Conservation (phyloP, 2,113 vertebrate species). For the Leucopternis melanops region DNA sequence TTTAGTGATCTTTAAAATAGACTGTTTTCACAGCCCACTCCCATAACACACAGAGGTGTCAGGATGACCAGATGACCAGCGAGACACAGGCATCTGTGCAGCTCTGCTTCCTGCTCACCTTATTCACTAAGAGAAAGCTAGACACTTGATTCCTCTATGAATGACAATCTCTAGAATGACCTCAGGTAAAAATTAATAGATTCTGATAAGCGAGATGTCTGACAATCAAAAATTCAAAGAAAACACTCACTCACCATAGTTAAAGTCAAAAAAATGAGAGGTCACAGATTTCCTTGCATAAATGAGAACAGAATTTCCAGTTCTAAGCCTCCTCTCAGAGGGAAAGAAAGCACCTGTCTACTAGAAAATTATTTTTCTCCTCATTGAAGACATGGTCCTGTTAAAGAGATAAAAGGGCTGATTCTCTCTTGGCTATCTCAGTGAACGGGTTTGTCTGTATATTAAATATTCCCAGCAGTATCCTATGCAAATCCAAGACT, state of each 20-base stretch:
- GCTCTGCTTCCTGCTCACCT: background rate
- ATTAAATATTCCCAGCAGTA: background rate
- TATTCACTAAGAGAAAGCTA: background rate
- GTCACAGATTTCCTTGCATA: background rate
- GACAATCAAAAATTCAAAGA: background rate
- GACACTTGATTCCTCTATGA: background rate
- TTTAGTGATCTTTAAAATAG: background rate
- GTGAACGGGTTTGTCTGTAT: background rate
- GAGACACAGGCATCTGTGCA: background rate
- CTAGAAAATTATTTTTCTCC: background rate
- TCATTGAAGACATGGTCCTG: background rate
- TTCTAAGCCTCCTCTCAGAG: background rate
- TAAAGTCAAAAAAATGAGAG: background rate
- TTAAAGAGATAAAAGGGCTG: background rate
- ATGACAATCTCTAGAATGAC: background rate
- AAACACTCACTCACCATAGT: background rate
- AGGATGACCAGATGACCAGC: background rate
- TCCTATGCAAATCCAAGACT: background rate
- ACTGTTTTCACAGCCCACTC: background rate
- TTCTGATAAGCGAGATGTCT: background rate
- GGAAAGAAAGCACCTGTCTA: background rate
- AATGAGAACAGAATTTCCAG: background rate
- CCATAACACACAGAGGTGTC: background rate
- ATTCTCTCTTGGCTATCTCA: background rate
- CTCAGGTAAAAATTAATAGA: background rate